Evolutionary conservation across 2,888 invertebrate species (phyloP), one percentile per base, ranked within the genome.

Genomic region (Cosmopolites sordidus): DNA sequence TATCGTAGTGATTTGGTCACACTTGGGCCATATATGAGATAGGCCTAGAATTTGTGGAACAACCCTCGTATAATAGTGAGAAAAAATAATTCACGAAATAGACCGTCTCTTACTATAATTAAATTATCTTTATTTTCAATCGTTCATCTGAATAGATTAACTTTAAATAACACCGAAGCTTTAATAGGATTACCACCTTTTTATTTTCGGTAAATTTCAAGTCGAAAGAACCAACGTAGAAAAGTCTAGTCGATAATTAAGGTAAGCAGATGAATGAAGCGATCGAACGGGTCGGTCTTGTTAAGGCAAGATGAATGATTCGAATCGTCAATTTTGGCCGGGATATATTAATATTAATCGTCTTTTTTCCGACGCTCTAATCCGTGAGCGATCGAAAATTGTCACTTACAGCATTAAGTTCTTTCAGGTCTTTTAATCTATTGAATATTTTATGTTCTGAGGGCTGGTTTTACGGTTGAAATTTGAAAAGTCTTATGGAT

Each of bases 201-300:
- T 22, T 22, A 6, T 33, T 33, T 33, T n/a, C 33, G 33, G 8
- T 33, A 33, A 11, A 12, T 33, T 33, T 33, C 22, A 22, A 22
- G 22, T 8, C 4, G 22, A 22, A 22, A n/a, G 33, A n/a, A 33
- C 33, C 8, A n/a, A 2, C 11, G n/a, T n/a, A n/a, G 33, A 33
- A 33, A 33, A 33, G 11, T 33, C 33, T 33, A 33, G 3, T 33
- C 11, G 12, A 12, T 33, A 33, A 33, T 33, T 33, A n/a, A 33
- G 33, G 33, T 33, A 33, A 33, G 33, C 33, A 33, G 33, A 33
- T 33, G 33, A 33, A 33, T 33, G 33, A 33, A 33, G 33, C 33
- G 33, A n/a, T 11, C 33, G 27, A 9, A 27, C 27, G 8, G 33
- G 4, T 5, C 33, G 12, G 4, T 33, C 33, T 33, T 33, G 33